Evolutionary conservation across 2,888 invertebrate species (phyloP), one percentile per base, ranked within the genome.

Genomic region (Nemotelus nigrinus): DNA sequence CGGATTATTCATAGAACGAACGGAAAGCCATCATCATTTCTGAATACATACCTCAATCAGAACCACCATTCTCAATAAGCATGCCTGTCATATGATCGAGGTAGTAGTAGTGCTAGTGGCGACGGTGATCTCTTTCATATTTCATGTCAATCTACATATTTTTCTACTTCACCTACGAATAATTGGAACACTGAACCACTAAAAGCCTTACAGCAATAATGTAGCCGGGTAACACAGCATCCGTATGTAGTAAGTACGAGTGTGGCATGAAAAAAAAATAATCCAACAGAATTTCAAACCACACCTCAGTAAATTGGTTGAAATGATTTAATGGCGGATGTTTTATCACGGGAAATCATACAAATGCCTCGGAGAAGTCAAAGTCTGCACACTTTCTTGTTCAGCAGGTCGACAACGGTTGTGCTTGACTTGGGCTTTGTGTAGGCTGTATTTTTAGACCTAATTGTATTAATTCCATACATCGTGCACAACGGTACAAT

Each of bases 301-400:
- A 76, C 76, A 77, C 68, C 68, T 77, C 60, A 58, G 60, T 68
- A 41, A 68, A 77, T 77, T 77, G 68, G 68, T 41, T 68, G 60
- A 68, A 68, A 77, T 77, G 76, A 77, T 68, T 68, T 60, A 68
- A 68, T 77, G 68, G 68, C 76, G 68, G 58, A 77, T 77, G 67
- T 60, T 67, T 77, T 77, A 77, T 77, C 68, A 77, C 67, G 68
- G 68, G 60, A 53, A 57, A 48, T 68, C 39, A 57, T 60, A 41
- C 41, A 25, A 25, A 10, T 71, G n/a, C 63, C 60, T 58, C 60
- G 72, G 58, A 58, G 39, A 3, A 41, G 43, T 25, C 53, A 10
- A 68, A 44, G 68, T 47, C 72, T 72, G 58, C 58, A 25, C 25
- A 57, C 50, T 71, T 45, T 8, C 25, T 3, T 7, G 50, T 48